Conservation (phyloP, 2,888 invertebrate species). For the Aspidiotus destructor region DNA sequence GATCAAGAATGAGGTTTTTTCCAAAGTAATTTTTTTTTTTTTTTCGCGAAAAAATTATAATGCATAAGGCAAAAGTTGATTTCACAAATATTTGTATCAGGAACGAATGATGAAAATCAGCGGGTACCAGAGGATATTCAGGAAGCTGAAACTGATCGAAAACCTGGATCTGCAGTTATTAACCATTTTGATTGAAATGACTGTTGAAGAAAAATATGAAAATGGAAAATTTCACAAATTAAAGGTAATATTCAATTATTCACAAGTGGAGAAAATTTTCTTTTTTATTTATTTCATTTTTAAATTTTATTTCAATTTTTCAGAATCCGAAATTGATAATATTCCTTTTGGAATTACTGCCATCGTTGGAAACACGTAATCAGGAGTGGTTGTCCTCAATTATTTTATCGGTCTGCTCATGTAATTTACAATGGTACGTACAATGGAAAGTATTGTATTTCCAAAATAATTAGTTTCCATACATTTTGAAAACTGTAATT, state of each 20-base stretch:
- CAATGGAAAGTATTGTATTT: too few relatives aligned
- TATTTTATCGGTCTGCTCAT: conserved; percentile 45
- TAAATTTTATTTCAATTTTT: conserved; percentile 34
- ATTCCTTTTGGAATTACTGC: conserved; percentile 48
- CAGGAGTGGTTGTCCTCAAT: conserved; percentile 43
- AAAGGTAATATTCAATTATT: conserved; percentile 22
- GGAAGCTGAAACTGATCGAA: conserved; percentile 43
- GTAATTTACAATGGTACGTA: conserved; percentile 41
- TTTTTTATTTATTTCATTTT: not conserved
- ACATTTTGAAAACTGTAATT: too few relatives aligned
- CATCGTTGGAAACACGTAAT: conserved; percentile 43
- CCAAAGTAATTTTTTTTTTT: conserved; percentile 10
- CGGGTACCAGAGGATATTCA: conserved; percentile 42
- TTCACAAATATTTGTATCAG: conserved; percentile 36
- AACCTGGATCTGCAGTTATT: conserved; percentile 45
- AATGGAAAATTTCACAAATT: conserved; percentile 33
- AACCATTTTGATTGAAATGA: conserved; percentile 45
- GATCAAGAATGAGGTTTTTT: conserved; percentile 23
- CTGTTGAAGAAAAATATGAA: conserved; percentile 41
- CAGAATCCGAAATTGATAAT: conserved; percentile 46
- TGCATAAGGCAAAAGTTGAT: not conserved
- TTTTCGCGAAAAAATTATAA: not conserved
- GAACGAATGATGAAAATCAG: conserved; percentile 41
- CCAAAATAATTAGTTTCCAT: too few relatives aligned
- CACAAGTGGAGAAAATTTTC: not conserved